phyloP scores from a whole-genome alignment of 2,113 vertebrate genomes.

The Rhea americana region DNA sequence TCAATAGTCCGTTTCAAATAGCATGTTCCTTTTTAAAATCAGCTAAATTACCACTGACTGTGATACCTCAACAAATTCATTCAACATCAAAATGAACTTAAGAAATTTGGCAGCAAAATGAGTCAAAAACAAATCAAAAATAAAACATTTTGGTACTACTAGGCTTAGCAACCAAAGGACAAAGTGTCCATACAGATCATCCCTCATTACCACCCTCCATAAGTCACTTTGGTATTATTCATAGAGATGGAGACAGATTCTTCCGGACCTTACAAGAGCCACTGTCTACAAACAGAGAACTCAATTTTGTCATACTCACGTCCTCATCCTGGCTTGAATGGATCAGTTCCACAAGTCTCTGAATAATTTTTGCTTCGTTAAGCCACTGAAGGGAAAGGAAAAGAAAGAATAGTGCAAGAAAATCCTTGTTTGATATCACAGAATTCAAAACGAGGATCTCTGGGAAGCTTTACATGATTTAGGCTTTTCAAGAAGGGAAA shows the following conservation, averaged over 20 bases:
- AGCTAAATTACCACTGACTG: neutral
- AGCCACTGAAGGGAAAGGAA: conserved; percentile 85
- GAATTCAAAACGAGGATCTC: neutral
- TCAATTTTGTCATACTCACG: conserved; percentile 73
- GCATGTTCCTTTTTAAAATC: neutral
- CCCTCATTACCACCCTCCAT: neutral
- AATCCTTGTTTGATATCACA: accelerated
- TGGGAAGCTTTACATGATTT: neutral
- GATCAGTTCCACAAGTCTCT: conserved; percentile 91
- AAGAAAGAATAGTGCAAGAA: neutral
- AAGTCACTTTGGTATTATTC: accelerated
- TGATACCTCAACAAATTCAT: accelerated
- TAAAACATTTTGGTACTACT: accelerated
- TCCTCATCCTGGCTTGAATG: conserved; percentile 91
- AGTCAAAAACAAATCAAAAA: neutral
- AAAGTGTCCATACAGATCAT: neutral
- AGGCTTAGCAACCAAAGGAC: neutral
- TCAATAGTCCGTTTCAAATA: neutral
- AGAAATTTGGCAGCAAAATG: accelerated
- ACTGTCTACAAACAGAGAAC: neutral
- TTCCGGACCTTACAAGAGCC: neutral
- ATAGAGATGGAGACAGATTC: neutral
- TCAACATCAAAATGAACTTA: neutral
- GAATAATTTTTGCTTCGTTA: conserved; percentile 89
- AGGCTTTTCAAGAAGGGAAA: neutral